Evolutionary conservation across 2,888 invertebrate species (phyloP).

Genomic region (Drosophila quinaria): DNA sequence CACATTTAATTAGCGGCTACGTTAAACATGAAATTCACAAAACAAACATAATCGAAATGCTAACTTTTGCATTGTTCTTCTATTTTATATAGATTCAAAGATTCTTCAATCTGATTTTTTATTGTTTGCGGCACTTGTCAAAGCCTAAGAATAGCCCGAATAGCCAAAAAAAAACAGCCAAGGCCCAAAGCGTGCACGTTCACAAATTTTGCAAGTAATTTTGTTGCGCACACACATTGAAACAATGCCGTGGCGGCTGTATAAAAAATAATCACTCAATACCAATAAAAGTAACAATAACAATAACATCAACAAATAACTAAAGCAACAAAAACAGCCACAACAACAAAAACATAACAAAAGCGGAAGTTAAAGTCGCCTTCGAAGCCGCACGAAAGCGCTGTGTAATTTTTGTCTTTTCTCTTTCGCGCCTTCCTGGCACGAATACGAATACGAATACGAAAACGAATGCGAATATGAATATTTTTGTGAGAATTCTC

Average conservation of each 20-base stretch:
- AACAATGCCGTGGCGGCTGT: conserved; percentile 65
- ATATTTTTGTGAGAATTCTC: conserved; percentile 75
- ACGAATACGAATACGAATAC: conserved; percentile 56
- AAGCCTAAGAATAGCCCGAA: conserved; percentile 62
- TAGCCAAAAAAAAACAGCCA: conserved; percentile 36
- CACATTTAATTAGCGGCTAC: conserved; percentile 39
- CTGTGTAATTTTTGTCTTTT: conserved; percentile 73
- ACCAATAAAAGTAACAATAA: conserved; percentile 55
- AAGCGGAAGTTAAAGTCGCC: conserved; percentile 71
- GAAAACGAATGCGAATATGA: conserved; percentile 51
- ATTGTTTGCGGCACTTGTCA: conserved; percentile 65
- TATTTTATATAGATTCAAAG: conserved; percentile 13
- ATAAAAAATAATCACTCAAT: conserved; percentile 75
- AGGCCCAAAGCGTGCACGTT: conserved; percentile 61
- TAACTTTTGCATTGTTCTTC: conserved; percentile 40
- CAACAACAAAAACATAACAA: conserved; percentile 52
- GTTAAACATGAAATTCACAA: conserved; percentile 30
- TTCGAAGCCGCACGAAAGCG: conserved; percentile 68
- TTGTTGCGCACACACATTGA: conserved; percentile 47
- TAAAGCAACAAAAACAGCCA: conserved; percentile 47
- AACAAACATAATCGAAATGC: conserved; percentile 41
- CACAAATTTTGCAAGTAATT: conserved; percentile 57
- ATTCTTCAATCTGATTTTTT: conserved; percentile 16
- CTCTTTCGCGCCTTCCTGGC: conserved; percentile 75
- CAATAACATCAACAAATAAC: conserved; percentile 54